Evolutionary conservation across 1,140 invertebrate genomes (phyloP), one percentile per base, ranked within the genome.

Genomic region (Thaumatotibia leucotreta): DNA sequence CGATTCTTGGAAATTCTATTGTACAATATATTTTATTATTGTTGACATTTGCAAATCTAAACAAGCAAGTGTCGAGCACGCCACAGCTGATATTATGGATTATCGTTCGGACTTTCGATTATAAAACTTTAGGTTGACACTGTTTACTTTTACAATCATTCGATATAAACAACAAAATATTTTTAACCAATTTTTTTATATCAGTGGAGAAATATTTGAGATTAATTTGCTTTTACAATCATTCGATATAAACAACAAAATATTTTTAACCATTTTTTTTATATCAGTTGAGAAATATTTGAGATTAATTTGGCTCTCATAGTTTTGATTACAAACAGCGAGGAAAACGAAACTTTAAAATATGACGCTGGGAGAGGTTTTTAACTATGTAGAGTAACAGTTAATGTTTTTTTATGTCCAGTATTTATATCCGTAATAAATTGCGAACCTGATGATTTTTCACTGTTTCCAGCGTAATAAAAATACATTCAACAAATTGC

Each of bases 1-100:
- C 52, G 24, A 29, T 29, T 31, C 52, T 58, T 27, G 52, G 52
- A 58, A 29, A 58, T 58, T 58, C 14, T 14, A 27, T 27, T 58
- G 52, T n/a, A 54, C 24, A 29, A 58, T 14, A 29, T 20, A 11
- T 58, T 58, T 58, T 58, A 58, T 58, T 58, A 29, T 58, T 58
- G 52, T 58, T 58, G 52, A 27, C 27, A 58, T 58, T 54, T 58
- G 52, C 4, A 27, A 54, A 52, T 27, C 8, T 1, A 24, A 58
- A 58, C 24, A 58, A 58, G n/a, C 52, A 14, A 27, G 23, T 27
- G 10, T 39, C 14, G n/a, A 45, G 24, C 52, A 27, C n/a, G 24
- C 22, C 23, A 8, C n/a, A 58, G 22, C 0, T 24, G n/a, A 11
- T 58, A 23, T 29, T 58, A 14, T n/a, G 27, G 11, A 45, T 45